Percentiles rank a stretch among this genome's conserved stretches.
Evolutionary conservation across 2,888 invertebrate genomes (phyloP).

Genomic region (Atethmia centrago): DNA sequence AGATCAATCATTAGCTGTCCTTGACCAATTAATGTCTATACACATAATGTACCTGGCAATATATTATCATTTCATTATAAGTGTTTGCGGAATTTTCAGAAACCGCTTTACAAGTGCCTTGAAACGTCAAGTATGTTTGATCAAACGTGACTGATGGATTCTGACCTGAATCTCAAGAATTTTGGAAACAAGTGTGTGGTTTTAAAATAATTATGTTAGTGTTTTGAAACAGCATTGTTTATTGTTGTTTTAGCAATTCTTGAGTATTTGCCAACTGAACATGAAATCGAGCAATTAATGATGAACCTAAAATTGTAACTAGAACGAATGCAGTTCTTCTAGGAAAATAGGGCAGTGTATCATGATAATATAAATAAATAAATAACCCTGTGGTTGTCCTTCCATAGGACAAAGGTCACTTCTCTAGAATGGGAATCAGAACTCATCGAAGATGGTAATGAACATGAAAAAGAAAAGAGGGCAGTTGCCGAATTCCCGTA

Average conservation of each 20-base stretch:
- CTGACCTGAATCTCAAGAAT: conserved; percentile 60
- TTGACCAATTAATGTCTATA: too few species aligned
- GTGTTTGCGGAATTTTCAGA: conserved; percentile 50
- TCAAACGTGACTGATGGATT: conserved; percentile 66
- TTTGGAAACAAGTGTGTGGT: conserved; percentile 19
- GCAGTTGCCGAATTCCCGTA: too few species aligned
- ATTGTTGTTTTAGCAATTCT: conserved; percentile 37
- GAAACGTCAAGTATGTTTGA: conserved; percentile 67
- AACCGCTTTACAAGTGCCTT: conserved; percentile 59
- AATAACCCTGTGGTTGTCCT: neutral
- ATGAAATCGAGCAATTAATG: conserved; percentile 46
- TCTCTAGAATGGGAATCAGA: neutral
- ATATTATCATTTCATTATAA: conserved; percentile 16
- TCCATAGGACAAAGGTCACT: neutral
- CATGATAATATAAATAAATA: conserved; percentile 3
- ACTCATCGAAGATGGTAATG: neutral
- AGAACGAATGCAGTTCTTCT: conserved; percentile 42
- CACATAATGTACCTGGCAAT: neutral
- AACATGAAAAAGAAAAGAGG: neutral
- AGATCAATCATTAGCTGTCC: too few species aligned
- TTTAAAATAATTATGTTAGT: conserved; percentile 47
- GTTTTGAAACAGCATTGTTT: conserved; percentile 43
- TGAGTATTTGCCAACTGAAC: conserved; percentile 50
- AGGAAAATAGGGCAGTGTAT: neutral
- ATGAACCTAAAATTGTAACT: conserved; percentile 45